These are phyloP conservation scores for Drosophila sucinea DNA, from an alignment of 1,140 invertebrate species.

Conservation along the genomic window DNA sequence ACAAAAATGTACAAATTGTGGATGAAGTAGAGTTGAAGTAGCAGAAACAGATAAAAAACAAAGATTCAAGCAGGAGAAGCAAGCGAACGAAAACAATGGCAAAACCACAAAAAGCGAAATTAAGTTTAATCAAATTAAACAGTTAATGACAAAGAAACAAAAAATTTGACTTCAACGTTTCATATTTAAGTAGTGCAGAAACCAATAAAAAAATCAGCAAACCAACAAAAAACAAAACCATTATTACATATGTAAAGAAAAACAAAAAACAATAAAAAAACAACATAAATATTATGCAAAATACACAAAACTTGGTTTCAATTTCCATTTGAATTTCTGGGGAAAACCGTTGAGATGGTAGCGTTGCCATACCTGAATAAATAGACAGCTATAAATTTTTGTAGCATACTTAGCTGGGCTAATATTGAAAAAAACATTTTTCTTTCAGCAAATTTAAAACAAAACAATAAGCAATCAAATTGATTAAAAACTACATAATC, in stretches of 20 bases:
- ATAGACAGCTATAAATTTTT: neutral
- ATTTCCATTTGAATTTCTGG: conserved; percentile 18
- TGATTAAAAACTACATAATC: neutral
- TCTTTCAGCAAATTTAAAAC: too few species aligned
- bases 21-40: conserved; percentile 44
- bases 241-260: conserved; percentile 77
- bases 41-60: conserved; percentile 18
- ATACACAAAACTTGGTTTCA: conserved; percentile 49
- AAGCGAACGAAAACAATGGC: conserved; percentile 41
- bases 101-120: conserved; percentile 47
- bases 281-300: conserved; percentile 77
- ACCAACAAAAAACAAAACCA: conserved; percentile 41
- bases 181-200: conserved; percentile 81
- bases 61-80: neutral
- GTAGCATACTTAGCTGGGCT: neutral
- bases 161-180: conserved; percentile 78
- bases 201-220: conserved; percentile 57
- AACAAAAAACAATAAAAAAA: conserved; percentile 58
- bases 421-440: neutral
- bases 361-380: neutral
- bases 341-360: neutral
- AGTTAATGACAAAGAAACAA: conserved; percentile 54
- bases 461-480: neutral
- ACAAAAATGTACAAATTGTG: conserved; percentile 81
- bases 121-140: conserved; percentile 79